Conservation (phyloP, 2,113 vertebrate species). For the Lamprotornis superbus region DNA sequence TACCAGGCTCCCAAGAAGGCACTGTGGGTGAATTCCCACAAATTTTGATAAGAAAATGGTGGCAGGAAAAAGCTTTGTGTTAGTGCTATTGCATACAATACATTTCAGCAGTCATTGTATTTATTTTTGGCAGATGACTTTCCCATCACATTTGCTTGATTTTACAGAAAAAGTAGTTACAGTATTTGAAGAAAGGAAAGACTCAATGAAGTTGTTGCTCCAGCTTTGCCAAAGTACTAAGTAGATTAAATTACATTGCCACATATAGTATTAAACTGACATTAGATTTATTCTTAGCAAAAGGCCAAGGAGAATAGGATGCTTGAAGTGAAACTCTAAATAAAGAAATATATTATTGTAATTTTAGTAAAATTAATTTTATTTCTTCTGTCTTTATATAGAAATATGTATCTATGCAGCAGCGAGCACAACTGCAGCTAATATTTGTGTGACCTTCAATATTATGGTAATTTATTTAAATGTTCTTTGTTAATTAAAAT, state of each 20-base stretch:
- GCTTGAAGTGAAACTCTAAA: background rate
- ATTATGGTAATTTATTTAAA: slow-evolving; percentile 80
- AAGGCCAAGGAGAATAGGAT: background rate
- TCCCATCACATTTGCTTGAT: background rate
- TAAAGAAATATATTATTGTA: background rate
- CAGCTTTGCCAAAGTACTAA: background rate
- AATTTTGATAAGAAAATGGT: background rate
- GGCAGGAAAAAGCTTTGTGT: background rate
- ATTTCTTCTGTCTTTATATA: background rate
- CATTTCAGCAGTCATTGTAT: background rate
- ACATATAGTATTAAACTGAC: background rate
- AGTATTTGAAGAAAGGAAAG: background rate
- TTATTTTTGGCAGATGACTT: background rate
- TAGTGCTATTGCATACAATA: background rate
- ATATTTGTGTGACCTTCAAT: slow-evolving; percentile 74
- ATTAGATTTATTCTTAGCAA: background rate
- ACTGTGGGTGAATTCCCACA: background rate
- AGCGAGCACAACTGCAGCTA: slow-evolving; percentile 41
- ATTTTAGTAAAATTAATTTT: slow-evolving; percentile 2
- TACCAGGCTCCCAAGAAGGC: fast-evolving
- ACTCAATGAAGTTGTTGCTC: background rate
- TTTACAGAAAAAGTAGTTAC: background rate
- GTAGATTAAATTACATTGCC: background rate
- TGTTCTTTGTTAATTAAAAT: slow-evolving; percentile 77
- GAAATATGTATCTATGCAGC: background rate